Evolutionary conservation across 1,140 invertebrate genomes (phyloP).

Genomic region (Hesperophylax magnus): DNA sequence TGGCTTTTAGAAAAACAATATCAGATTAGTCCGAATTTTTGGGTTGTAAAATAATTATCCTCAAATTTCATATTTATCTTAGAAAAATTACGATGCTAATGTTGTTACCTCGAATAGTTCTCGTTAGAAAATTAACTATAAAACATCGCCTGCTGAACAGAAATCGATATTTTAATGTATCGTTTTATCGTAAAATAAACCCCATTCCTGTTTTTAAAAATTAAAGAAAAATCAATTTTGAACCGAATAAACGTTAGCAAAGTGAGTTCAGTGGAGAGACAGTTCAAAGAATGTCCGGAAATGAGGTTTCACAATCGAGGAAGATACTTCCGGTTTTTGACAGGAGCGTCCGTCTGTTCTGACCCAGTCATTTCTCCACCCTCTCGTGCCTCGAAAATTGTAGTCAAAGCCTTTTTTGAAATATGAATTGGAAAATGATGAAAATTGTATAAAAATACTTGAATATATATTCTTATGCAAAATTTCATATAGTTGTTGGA

Average conservation of each 20-base stretch:
- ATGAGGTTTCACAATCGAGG: slow-evolving; percentile 48
- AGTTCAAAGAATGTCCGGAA: slow-evolving; percentile 48
- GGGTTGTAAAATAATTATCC: no score
- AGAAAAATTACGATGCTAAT: no score
- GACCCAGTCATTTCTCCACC: background rate
- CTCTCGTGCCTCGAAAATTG: background rate
- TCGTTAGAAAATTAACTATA: no score
- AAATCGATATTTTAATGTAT: no score
- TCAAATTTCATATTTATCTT: no score
- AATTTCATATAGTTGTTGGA: no score
- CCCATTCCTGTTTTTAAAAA: background rate
- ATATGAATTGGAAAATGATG: background rate
- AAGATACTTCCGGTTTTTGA: slow-evolving; percentile 47
- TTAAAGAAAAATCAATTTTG: background rate
- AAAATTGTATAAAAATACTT: no score
- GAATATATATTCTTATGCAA: no score
- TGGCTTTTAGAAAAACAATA: background rate
- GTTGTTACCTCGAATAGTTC: no score
- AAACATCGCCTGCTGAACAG: no score
- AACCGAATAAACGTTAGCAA: slow-evolving; percentile 9
- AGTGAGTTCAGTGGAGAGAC: slow-evolving; percentile 36
- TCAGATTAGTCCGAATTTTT: background rate
- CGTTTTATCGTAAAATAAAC: background rate
- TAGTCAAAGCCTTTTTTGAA: background rate
- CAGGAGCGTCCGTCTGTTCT: background rate